Evolutionary conservation across 2,888 invertebrate genomes (phyloP).

Genomic region (Coelopa pilipes): DNA sequence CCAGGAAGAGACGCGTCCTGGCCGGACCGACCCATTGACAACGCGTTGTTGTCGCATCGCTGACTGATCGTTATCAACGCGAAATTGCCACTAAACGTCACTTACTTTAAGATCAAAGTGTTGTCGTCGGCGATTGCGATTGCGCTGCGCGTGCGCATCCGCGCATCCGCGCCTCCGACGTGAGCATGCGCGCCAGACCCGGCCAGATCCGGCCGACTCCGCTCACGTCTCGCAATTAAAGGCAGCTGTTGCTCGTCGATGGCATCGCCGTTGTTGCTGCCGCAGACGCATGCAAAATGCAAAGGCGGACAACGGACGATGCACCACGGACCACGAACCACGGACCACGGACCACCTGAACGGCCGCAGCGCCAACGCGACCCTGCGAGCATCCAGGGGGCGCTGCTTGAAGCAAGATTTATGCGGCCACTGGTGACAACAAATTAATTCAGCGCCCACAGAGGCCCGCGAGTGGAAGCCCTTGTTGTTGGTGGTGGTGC

Average conservation of each 20-base stretch:
- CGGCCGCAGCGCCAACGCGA: slow-evolving; percentile 16
- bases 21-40: slow-evolving; percentile 61
- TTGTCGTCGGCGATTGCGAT: slow-evolving; percentile 55
- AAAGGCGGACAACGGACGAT: no score
- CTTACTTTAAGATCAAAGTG: slow-evolving; percentile 66
- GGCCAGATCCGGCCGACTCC: slow-evolving; percentile 56
- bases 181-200: slow-evolving; percentile 61
- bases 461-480: slow-evolving; percentile 7
- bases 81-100: slow-evolving; percentile 65
- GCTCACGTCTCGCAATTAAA: neutral
- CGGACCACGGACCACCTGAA: slow-evolving; percentile 31
- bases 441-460: slow-evolving; percentile 62
- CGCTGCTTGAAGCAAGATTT: slow-evolving; percentile 48
- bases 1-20: no score
- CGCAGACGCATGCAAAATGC: neutral
- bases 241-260: slow-evolving; percentile 8
- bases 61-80: slow-evolving; percentile 62
- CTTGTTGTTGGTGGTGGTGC: neutral
- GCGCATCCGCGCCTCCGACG: no score
- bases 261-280: neutral
- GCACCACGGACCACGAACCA: no score
- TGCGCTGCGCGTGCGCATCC: slow-evolving; percentile 51
- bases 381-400: neutral
- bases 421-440: slow-evolving; percentile 62
- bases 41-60: slow-evolving; percentile 61